Conservation (phyloP, 2,113 vertebrate genomes). For the Polypterus bichir region DNA sequence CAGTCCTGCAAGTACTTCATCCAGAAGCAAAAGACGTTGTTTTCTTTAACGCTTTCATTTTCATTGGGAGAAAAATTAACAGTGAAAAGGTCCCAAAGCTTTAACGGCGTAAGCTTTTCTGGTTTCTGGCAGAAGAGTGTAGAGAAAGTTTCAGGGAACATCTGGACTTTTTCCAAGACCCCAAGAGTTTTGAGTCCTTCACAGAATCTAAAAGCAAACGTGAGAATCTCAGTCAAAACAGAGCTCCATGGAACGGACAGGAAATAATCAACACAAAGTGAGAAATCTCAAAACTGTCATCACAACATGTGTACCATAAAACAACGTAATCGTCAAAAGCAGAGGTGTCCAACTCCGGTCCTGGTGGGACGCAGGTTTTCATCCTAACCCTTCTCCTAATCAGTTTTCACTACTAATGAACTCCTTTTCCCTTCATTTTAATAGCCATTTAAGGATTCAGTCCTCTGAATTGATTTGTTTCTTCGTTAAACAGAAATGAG, state of each 20-base stretch:
- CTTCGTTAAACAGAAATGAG: no score
- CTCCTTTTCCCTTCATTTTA: no score
- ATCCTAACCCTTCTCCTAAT: no score
- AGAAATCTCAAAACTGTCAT: no score
- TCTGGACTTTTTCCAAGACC: conserved; percentile 74
- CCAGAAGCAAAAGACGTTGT: conserved; percentile 54
- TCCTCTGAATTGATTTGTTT: no score
- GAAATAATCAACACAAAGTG: no score
- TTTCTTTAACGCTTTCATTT: conserved; percentile 29
- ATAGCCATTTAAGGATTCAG: no score
- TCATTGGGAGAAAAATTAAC: conserved; percentile 39
- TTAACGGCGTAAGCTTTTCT: conserved; percentile 53
- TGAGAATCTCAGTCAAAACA: conserved; percentile 1
- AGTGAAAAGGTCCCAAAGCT: conserved; percentile 53
- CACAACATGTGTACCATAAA: no score
- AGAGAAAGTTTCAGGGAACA: conserved; percentile 56
- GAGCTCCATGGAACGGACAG: background rate
- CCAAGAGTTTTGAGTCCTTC: conserved; percentile 77
- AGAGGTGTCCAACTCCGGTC: no score
- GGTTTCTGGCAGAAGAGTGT: conserved; percentile 56
- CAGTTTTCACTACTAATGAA: no score
- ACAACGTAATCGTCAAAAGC: no score
- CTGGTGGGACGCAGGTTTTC: no score
- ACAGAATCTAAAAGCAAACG: conserved; percentile 53
- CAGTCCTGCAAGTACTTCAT: conserved; percentile 65